A percentile compares a stretch with the other conserved stretches of the same genome.
Conservation (phyloP, 64 coral and sea anemone species). For the Orbicella faveolata region DNA sequence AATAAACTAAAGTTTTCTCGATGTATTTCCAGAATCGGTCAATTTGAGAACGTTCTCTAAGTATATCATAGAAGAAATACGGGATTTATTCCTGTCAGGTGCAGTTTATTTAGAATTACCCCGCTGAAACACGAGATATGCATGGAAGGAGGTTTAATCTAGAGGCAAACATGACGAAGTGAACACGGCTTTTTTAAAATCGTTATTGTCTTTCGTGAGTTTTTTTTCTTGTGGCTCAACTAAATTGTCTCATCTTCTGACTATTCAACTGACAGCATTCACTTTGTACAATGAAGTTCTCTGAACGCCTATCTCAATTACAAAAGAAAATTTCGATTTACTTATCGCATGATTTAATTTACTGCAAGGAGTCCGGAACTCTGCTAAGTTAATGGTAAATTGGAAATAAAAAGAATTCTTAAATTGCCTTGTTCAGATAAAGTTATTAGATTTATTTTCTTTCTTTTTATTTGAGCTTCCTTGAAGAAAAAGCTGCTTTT, state of each 20-base stretch:
- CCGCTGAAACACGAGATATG: too few species aligned
- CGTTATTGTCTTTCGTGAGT: neutral
- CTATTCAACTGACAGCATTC: neutral
- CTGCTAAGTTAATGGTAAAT: slow-evolving; percentile 25
- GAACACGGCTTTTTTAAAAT: neutral
- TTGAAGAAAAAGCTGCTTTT: slow-evolving; percentile 5
- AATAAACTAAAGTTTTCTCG: neutral
- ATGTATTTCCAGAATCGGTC: neutral
- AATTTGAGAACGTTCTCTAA: neutral
- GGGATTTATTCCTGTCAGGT: neutral
- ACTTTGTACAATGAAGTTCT: neutral
- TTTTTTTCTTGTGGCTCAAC: too few species aligned
- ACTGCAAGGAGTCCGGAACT: slow-evolving; percentile 21
- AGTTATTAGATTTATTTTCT: too few species aligned
- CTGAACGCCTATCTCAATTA: slow-evolving; percentile 18
- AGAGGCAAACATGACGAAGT: neutral
- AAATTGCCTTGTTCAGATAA: slow-evolving; percentile 30
- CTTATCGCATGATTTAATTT: slow-evolving; percentile 28
- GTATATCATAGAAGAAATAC: neutral
- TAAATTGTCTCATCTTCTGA: too few species aligned
- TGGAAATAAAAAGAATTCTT: neutral
- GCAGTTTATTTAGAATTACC: too few species aligned
- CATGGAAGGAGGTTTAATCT: neutral
- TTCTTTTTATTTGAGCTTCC: too few species aligned
- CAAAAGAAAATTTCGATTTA: slow-evolving; percentile 8